A percentile compares a stretch with the other conserved stretches of the same genome.
phyloP scores from a whole-genome alignment of 2,797 vertebrate species.

The Dendrocincla tyrannina region DNA sequence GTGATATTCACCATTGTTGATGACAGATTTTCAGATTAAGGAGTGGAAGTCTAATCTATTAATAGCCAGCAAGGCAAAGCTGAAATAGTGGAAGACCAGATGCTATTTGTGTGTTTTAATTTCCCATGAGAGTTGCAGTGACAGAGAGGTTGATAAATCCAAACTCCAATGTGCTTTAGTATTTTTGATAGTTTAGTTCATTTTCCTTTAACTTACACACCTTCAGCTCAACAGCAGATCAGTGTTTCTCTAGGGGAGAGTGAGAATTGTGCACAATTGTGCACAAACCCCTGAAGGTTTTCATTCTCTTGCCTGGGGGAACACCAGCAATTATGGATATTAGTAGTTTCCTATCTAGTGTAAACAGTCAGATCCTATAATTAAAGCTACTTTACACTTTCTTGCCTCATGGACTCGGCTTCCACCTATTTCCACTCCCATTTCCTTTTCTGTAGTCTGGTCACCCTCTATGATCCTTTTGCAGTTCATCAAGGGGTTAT shows the following conservation, averaged over 20 bases:
- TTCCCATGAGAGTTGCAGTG: not conserved
- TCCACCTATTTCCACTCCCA: not conserved
- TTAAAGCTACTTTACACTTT: not conserved
- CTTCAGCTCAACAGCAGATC: not conserved
- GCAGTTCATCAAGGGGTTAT: not conserved
- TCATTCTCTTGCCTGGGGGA: not conserved
- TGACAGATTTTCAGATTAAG: conserved; percentile 21
- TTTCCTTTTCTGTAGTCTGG: not conserved
- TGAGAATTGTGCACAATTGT: not conserved
- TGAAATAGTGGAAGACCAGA: not conserved
- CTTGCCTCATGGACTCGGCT: not conserved
- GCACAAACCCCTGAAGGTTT: not conserved
- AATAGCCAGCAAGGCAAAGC: not conserved
- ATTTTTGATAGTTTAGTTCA: not conserved
- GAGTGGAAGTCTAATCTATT: not conserved
- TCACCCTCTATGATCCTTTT: not conserved
- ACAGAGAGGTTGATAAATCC: not conserved
- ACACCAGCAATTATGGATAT: not conserved
- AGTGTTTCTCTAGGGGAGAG: not conserved
- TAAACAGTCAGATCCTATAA: not conserved
- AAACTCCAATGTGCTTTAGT: not conserved
- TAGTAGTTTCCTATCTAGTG: not conserved
- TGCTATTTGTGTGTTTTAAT: not conserved
- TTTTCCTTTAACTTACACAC: not conserved
- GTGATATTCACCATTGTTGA: not conserved